Conservation (phyloP, 2,797 vertebrate genomes). For the Mormyrus hasselquistii region DNA sequence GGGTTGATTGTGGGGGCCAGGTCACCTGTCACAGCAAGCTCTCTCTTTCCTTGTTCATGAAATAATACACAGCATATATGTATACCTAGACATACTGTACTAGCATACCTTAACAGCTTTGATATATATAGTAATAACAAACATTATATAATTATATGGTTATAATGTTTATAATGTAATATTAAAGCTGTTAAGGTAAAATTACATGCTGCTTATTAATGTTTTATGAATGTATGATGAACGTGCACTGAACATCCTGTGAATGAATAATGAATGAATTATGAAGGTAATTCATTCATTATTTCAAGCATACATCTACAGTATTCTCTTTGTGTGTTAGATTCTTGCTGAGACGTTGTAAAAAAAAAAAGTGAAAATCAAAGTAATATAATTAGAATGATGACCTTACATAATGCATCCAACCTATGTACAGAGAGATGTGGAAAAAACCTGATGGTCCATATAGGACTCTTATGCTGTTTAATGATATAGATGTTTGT, state of each 20-base stretch:
- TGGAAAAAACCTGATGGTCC: neutral
- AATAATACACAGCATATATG: neutral
- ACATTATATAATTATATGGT: neutral
- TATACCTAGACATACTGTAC: neutral
- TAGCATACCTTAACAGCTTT: neutral
- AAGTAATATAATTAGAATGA: neutral
- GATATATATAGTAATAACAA: too few species aligned
- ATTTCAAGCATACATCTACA: neutral
- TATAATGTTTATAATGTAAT: neutral
- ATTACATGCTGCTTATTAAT: neutral
- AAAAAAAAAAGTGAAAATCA: neutral
- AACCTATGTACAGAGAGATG: neutral
- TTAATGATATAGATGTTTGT: neutral
- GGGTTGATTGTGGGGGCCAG: neutral
- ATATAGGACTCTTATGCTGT: neutral
- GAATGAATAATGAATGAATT: neutral
- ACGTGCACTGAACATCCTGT: neutral
- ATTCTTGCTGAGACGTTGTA: neutral
- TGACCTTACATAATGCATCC: neutral
- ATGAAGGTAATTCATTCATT: neutral
- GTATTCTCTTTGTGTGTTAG: neutral
- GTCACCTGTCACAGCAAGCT: neutral
- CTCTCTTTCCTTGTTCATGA: neutral
- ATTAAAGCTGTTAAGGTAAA: neutral
- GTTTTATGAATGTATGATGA: neutral